Conservation (phyloP, 2,888 invertebrate species). For the Limulus polyphemus region DNA sequence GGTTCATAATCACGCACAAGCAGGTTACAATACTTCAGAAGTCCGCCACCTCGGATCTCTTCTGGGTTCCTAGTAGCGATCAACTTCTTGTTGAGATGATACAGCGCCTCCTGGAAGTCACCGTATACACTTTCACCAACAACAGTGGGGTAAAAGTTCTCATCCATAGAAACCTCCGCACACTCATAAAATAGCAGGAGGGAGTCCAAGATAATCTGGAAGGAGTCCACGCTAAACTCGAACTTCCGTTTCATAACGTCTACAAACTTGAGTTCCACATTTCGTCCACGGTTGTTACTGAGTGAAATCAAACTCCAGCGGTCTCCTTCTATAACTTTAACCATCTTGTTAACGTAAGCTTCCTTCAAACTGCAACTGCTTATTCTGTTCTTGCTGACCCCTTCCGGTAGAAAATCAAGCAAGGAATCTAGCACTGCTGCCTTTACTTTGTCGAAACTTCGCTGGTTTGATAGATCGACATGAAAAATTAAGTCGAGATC, state of each 20-base stretch:
- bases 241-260: slow-evolving; percentile 96
- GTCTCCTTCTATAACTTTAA: slow-evolving; percentile 77
- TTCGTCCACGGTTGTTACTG: slow-evolving; percentile 63
- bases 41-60: slow-evolving; percentile 95
- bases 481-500: slow-evolving; percentile 98
- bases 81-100: slow-evolving; percentile 86
- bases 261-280: slow-evolving; percentile 97
- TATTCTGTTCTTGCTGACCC: slow-evolving; percentile 53
- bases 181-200: slow-evolving; percentile 86
- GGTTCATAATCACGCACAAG: slow-evolving; percentile 86
- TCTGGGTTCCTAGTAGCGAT: slow-evolving; percentile 97
- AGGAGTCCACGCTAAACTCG: slow-evolving; percentile 98
- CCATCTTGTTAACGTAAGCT: slow-evolving; percentile 95
- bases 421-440: slow-evolving; percentile 88
- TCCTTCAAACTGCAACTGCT: slow-evolving; percentile 33
- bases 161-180: slow-evolving; percentile 56
- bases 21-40: slow-evolving; percentile 95
- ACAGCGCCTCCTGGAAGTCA: slow-evolving; percentile 86
- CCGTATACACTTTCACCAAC: slow-evolving; percentile 94
- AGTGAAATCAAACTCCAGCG: slow-evolving; percentile 98
- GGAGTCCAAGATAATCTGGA: slow-evolving; percentile 94
- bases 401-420: slow-evolving; percentile 70
- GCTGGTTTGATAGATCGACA: slow-evolving; percentile 70
- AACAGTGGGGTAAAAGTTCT: slow-evolving; percentile 91
- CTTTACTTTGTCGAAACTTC: slow-evolving; percentile 91